Evolutionary conservation across 2,797 vertebrate species (phyloP).

Genomic region (Adelosebastes latens): DNA sequence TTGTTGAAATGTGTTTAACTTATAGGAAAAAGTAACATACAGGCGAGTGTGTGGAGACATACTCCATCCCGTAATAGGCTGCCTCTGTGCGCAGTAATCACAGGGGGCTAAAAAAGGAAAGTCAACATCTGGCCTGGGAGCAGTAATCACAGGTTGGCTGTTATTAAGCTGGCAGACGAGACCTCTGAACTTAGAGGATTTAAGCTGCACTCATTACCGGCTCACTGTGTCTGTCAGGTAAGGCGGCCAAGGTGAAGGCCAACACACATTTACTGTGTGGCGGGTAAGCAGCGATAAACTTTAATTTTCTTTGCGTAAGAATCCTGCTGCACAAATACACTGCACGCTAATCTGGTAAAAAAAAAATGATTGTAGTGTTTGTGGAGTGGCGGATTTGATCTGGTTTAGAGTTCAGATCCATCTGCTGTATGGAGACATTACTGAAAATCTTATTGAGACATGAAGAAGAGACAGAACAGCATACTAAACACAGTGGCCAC

Average conservation of each 20-base stretch:
- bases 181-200: slow-evolving; percentile 69
- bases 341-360: slow-evolving; percentile 8
- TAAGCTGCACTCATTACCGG: slow-evolving; percentile 57
- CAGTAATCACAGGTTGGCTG: slow-evolving; percentile 78
- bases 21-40: slow-evolving; percentile 28
- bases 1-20: slow-evolving; percentile 26
- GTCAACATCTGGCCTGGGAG: slow-evolving; percentile 77
- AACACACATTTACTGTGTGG: background rate
- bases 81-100: slow-evolving; percentile 67
- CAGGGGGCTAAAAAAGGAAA: slow-evolving; percentile 75
- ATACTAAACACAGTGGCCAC: background rate
- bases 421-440: background rate
- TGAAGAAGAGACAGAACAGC: background rate
- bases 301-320: slow-evolving; percentile 44
- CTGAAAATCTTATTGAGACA: background rate
- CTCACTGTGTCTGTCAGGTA: slow-evolving; percentile 44
- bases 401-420: slow-evolving; percentile 11
- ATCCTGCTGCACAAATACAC: background rate
- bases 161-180: slow-evolving; percentile 74
- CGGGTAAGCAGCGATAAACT: slow-evolving; percentile 2
- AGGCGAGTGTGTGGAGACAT: slow-evolving; percentile 7
- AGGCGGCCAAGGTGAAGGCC: slow-evolving; percentile 58
- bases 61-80: slow-evolving; percentile 56
- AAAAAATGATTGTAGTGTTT: background rate
- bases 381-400: background rate